A percentile compares a stretch with the other conserved stretches of the same genome.
phyloP scores from a whole-genome alignment of 2,888 invertebrate genomes.

The Crematogaster levior region DNA sequence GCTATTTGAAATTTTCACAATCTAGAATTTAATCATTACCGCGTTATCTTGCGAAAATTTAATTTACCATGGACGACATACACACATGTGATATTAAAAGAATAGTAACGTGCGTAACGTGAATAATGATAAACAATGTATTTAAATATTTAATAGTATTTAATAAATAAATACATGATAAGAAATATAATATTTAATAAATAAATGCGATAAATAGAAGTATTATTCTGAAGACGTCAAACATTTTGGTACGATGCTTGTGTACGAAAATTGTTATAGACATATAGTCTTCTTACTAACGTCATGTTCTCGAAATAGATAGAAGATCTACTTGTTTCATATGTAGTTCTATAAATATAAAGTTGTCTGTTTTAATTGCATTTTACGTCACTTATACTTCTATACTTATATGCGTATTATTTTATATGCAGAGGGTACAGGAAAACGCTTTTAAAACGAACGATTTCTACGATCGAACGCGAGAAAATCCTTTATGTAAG shows the following conservation, averaged over 20 bases:
- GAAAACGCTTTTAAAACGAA: constrained; percentile 7
- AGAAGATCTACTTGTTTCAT: neutral
- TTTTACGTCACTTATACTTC: neutral
- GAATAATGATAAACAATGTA: neutral
- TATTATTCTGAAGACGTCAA: neutral
- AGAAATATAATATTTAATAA: neutral
- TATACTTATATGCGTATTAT: neutral
- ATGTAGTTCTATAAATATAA: constrained; percentile 27
- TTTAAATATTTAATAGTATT: no score
- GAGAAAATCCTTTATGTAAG: constrained; percentile 28
- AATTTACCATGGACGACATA: neutral
- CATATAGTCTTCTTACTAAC: neutral
- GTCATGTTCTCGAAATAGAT: constrained; percentile 11
- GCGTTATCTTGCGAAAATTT: neutral
- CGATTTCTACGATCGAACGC: neutral
- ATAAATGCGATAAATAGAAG: neutral
- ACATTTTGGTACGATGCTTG: neutral
- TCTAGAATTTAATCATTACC: constrained; percentile 27
- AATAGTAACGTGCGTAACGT: neutral
- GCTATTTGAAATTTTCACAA: constrained; percentile 11
- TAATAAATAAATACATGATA: neutral
- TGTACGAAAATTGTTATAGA: neutral
- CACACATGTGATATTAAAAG: constrained; percentile 11
- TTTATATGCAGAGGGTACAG: neutral
- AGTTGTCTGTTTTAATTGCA: constrained; percentile 4